A percentile compares a stretch with the other conserved stretches of the same genome.
Conservation (phyloP, 2,113 vertebrate species). For the Henicopernis longicauda region DNA sequence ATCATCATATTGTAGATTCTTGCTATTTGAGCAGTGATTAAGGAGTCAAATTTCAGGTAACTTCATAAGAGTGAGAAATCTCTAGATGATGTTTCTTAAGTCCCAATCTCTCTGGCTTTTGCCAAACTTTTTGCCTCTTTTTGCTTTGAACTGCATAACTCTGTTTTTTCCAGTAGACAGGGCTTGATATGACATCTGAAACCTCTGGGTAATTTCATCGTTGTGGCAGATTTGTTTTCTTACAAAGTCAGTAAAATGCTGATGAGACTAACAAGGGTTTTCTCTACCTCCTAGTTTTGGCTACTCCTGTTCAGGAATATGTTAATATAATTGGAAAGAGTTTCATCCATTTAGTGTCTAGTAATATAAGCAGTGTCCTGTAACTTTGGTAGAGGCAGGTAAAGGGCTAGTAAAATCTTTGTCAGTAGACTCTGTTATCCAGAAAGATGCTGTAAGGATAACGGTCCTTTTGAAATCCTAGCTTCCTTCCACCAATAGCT, state of each 20-base stretch:
- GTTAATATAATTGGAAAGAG: not conserved
- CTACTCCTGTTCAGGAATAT: not conserved
- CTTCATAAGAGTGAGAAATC: not conserved
- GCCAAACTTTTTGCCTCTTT: not conserved
- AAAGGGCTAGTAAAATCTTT: not conserved
- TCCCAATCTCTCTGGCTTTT: not conserved
- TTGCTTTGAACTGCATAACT: not conserved
- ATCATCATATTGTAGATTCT: not conserved
- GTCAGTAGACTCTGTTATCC: not conserved
- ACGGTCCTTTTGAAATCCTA: not conserved
- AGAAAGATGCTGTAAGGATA: not conserved
- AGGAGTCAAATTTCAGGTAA: not conserved
- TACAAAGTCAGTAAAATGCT: not conserved
- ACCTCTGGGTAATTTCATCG: not conserved
- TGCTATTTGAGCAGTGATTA: not conserved
- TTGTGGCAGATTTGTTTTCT: not conserved
- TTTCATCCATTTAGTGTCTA: not conserved
- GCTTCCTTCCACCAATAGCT: not conserved
- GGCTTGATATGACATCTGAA: not conserved
- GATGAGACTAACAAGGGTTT: not conserved
- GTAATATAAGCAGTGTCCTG: not conserved
- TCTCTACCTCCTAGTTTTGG: not conserved
- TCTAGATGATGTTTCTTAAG: not conserved
- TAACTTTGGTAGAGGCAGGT: not conserved
- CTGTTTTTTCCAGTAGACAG: not conserved